phyloP scores from a whole-genome alignment of 2,888 invertebrate species.

The Harmothoe impar region DNA sequence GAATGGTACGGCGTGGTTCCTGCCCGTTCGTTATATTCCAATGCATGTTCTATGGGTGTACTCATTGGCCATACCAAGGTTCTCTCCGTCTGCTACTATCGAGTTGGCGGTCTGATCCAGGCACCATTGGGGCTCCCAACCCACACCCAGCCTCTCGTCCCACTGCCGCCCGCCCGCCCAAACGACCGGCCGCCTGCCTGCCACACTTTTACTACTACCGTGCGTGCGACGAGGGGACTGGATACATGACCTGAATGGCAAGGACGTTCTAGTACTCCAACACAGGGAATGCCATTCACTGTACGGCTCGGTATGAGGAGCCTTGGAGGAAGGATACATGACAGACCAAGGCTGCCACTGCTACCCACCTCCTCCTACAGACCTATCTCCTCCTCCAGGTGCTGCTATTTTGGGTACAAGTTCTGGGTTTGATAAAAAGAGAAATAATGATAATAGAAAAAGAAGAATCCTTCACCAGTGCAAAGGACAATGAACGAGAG shows the following conservation, averaged over 20 bases:
- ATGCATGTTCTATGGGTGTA: no score
- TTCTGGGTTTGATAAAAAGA: constrained; percentile 21
- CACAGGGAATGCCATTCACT: constrained; percentile 7
- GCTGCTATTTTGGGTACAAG: background rate
- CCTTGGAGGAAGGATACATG: no score
- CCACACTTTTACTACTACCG: background rate
- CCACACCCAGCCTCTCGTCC: no score
- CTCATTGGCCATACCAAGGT: no score
- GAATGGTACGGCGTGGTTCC: no score
- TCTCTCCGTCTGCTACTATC: background rate
- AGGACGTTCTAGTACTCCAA: background rate
- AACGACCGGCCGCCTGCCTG: background rate
- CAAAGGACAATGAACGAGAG: background rate
- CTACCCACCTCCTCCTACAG: no score
- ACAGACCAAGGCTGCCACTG: no score
- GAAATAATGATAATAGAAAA: background rate
- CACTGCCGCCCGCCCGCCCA: no score
- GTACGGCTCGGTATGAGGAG: background rate
- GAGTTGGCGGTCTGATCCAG: background rate
- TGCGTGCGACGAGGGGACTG: background rate
- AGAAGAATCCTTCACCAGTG: background rate
- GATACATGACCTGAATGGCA: background rate
- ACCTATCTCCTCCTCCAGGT: no score
- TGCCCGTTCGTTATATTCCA: no score
- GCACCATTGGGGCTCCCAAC: background rate